phyloP scores from a whole-genome alignment of 2,113 vertebrate genomes.

The Raphicerus campestris region DNA sequence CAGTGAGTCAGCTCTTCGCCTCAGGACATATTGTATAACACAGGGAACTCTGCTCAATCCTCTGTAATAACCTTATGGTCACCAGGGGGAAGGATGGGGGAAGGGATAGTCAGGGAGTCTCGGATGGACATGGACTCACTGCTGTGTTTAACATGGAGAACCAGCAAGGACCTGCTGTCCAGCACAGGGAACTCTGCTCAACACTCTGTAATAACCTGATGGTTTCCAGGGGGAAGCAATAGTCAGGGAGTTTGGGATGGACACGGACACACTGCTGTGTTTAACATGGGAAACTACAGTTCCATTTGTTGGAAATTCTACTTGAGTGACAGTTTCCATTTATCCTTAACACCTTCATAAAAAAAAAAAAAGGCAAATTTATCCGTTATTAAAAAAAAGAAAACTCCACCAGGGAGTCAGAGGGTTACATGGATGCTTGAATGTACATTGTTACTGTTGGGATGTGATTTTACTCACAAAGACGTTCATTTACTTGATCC shows the following conservation, averaged over 20 bases:
- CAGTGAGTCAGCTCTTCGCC: no score
- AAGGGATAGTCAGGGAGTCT: no score
- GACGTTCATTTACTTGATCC: accelerated
- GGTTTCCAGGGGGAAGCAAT: no score
- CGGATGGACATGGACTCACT: no score
- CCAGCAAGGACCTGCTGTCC: no score
- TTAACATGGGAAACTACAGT: background rate
- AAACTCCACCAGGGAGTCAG: background rate
- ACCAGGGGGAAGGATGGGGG: no score
- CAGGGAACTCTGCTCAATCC: background rate
- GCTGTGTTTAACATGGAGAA: no score
- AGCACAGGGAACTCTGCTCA: no score
- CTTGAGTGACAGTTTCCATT: accelerated
- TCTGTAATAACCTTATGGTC: no score
- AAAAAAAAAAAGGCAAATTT: background rate
- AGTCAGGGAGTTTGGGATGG: no score
- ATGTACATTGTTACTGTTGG: accelerated
- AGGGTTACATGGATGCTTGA: accelerated
- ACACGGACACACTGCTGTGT: background rate
- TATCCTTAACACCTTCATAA: background rate
- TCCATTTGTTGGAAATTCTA: background rate
- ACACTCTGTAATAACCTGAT: no score
- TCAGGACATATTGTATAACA: accelerated
- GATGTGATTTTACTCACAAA: background rate
- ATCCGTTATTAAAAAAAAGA: background rate